Evolutionary conservation across 2,113 vertebrate genomes (phyloP), one percentile per base, ranked within the genome.

Genomic region (Morone chrysops): DNA sequence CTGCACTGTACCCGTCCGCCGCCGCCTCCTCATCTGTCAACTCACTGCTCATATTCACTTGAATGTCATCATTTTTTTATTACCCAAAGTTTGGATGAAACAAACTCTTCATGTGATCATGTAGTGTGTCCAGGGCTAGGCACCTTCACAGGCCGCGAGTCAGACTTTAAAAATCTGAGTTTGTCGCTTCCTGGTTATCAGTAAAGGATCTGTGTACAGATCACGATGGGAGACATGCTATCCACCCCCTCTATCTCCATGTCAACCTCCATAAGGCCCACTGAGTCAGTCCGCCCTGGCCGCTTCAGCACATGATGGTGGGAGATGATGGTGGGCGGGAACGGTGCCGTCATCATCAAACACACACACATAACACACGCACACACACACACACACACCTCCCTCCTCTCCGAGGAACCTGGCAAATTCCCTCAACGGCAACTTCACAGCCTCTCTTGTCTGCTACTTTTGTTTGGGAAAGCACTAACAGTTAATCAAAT

Each of bases 261-360:
- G 88, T 81, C 91, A 86, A 80, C 82, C 90, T 90, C 93, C 92
- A 91, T 89, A 81, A 89, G 89, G 93, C 89, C 86, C 73, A 91
- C 93, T 95, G 94, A 94, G 90, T 95, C 94, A 95, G 91, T 45
- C 56, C 38, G 82, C 89, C 83, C 86, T 66, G 77, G 89, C 76
- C 51, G 81, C 78, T 69, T 67, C 84, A 84, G 82, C 88, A 90
- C 92, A 90, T 80, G 80, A 87, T 83, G 86, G 89, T 89, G 92
- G 93, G 92, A 77, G 90, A 88, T 72, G 89, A 6, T 85, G 87
- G 95, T 95, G 94, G 94, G 95, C 62, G 82, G 88, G 92, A 90
- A 78, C 81, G 40, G 87, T 89, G 89, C 84, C 83, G 89, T 91
- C 93, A 90, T 91, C 90, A 47, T 84, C 81, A 60, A 70, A 81